Evolutionary conservation across 2,797 vertebrate genomes (phyloP), one percentile per base, ranked within the genome.

Genomic region (Remorina albescens): DNA sequence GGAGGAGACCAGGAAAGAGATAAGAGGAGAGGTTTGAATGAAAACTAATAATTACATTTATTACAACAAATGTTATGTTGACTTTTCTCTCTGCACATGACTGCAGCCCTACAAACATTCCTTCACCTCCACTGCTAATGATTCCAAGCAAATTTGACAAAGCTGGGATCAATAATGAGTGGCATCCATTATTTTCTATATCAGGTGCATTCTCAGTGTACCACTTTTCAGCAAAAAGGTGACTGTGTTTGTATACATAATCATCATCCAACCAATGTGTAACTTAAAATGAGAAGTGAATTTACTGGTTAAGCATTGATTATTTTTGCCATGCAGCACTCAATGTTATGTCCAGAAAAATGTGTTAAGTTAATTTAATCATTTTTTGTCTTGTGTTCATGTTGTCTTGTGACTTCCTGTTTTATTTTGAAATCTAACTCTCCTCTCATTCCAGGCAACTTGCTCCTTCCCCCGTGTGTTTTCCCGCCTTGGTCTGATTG

Each of bases 1-100:
- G 63, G 68, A 68, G 63, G 53, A 74, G 26, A 53, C 5, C 13
- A 67, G 32, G 53, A 34, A 28, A 56, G 54, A 42, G 44, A 37
- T 6, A 51, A 63, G 66, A 30, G 46, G 19, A 63, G 56, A 65
- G 25, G 25, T 50, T 10, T 32, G 50, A 37, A 56, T 41, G 44
- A 56, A 58, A 73, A 16, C 28, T 47, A 47, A 39, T 64, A 58
- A 50, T 13, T 54, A 69, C 42, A 69, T 70, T 25, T 67, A 51
- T 50, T 34, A 41, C 51, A 58, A 56, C 37, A 57, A 13, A 13
- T n/a, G n/a, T 42, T 51, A 36, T 28, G 18, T 28, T 71, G 32
- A 60, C 6, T n/a, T 57, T 28, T 54, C 25, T 32, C 26, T 18
- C 26, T 7, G 32, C 26, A 21, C 12, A 36, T 4, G 13, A 49